Base-by-base conservation (phyloP, 2,797 vertebrate genomes). In the Phoebastria nigripes region DNA sequence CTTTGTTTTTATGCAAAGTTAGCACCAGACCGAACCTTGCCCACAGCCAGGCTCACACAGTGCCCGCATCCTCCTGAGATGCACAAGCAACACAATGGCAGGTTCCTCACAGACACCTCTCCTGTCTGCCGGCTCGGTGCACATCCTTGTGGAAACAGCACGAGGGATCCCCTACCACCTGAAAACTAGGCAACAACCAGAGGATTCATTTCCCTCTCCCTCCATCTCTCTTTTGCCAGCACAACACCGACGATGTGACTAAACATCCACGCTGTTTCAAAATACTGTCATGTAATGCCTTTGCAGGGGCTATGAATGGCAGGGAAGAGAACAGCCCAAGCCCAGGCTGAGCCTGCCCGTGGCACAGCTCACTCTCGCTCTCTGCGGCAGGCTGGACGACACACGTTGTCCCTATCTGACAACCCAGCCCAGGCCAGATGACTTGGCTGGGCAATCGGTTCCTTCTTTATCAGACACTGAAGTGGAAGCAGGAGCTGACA, bases 51-150 rank as follows among this genome's bases (percentile, higher is more conserved):
- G 37, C 31, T 67, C 61, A 46, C 8, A 3, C 39, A 31, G 47
- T 3, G 22, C 61, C 29, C 24, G 8, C 1, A 0, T 19, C 33
- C 61, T 83, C 46, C 8, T 0, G 6, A n/a, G 63, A 33, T 0
- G 6, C 14, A 24, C 14, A 13, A 51, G 61, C 39, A 41, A 44
- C 51, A 9, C 0, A 0, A 33, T 2, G 3, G 12, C 31, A 14
- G 61, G 19, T 0, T 55, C 67, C 87, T n/a, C n/a, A 1, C 0
- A 4, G 41, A 31, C 21, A 6, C 26, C 25, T 14, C 44, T 61
- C 37, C 76, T 8, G 4, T 1, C 22, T 9, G n/a, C 87, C 49
- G n/a, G 37, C 35, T 51, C 19, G 1, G 56, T 2, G 25, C 28
- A 26, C 24, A 11, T 25, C 83, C 72, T 42, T 14, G n/a, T 7